Base-by-base conservation (phyloP, 92 coral and sea anemone genomes). In the Umimayanthus chanpuru region DNA sequence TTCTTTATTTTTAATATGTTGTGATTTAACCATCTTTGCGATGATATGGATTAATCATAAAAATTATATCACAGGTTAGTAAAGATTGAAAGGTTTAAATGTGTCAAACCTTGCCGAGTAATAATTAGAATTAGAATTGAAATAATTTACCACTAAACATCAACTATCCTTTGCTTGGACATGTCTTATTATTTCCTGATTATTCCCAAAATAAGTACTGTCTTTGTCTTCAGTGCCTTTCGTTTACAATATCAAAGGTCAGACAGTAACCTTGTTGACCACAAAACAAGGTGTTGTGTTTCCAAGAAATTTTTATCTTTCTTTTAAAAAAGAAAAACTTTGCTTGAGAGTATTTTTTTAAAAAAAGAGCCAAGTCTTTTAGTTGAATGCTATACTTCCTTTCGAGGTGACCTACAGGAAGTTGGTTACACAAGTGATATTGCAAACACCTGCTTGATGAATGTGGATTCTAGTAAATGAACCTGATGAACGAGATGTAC, bases 401-500 rank as follows among this genome's bases (percentile, higher is more conserved):
- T 61, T 61, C 4, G 4, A 61, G 68, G 26, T 61, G 20, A 61
- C 68, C 26, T 61, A 25, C 68, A 61, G 68, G 68, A 61, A 61
- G 68, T 61, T 61, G 25, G 9, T 61, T 61, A 23, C 9, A 21
- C 68, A 61, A 61, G 68, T 26, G 68, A 9, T 55, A 30, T 15
- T 23, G 25, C 5, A 6, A 77, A 56, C 78, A 83, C 65, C 87
- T 83, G 87, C 77, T 83, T 40, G 43, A 68, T 70, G 6, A 32
- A 47, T 68, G 87, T 70, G 50, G 87, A n/a, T 78, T 78, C 40
- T 78, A 78, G 16, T 0, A 12, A 53, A 1, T 53, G 18, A 53
- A 53, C 14, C 6, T 12, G 32, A 53, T 44, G 23, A 53, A 53
- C 14, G 20, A 32, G 32, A 53, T 44, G 23, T 78, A 38, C 82